Evolutionary conservation across 2,888 invertebrate species (phyloP), one percentile per base, ranked within the genome.

Genomic region (Tetrapedia diversipes): DNA sequence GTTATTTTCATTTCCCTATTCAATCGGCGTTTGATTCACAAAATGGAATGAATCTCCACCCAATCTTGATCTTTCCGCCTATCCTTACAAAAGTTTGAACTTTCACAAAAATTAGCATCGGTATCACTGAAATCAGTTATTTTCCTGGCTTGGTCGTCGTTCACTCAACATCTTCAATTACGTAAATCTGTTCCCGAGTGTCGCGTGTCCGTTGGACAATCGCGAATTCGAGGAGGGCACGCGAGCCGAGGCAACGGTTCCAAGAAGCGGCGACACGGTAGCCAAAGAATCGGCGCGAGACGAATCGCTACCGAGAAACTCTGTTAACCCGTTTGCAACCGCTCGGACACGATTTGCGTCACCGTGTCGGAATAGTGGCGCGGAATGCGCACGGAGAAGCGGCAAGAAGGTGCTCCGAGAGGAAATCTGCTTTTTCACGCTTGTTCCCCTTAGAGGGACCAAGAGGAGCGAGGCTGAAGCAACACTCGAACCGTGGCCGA

Each of bases 221-320:
- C 43, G 16, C 19, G 51, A 29, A 59, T 57, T 57, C 60, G 53
- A 32, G 22, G 41, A 34, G 37, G 24, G 22, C 24, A 29, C 39
- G 27, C 22, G 49, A 32, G 29, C n/a, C 11, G 27, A 6, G n/a
- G 60, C 53, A 27, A 54, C 45, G 11, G 22, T 69, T 82, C 71
- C 41, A 19, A 79, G 68, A 74, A 79, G 24, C 34, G 39, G 47
- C 59, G 37, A 63, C 45, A 71, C 74, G 59, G 80, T 74, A 71
- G 69, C 76, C 70, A 76, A 76, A 54, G 65, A 56, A 71, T 32
- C 68, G 53, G 61, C 57, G 45, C 57, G 60, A 57, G 66, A 60
- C 75, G 59, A 75, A 79, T 79, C 68, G 72, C n/a, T 81, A 80
- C 80, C 72, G 57, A 80, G 82, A 82, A 73, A 49, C 61, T 70